phyloP scores from a whole-genome alignment of 1,140 invertebrate genomes.

The Drosophila malerkotliana region DNA sequence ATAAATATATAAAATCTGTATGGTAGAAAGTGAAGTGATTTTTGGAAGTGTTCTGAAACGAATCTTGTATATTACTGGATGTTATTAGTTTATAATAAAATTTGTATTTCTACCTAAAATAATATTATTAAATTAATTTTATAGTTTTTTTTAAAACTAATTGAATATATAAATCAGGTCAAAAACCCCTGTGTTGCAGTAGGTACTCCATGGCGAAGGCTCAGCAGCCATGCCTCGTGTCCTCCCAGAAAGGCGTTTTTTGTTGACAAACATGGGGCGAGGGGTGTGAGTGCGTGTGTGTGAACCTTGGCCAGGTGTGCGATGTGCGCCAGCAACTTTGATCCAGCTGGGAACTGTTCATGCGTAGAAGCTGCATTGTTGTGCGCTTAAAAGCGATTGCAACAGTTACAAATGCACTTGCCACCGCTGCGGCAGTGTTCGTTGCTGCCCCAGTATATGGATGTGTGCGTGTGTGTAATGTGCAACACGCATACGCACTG shows the following conservation, averaged over 20 bases:
- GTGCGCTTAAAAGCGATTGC: conserved; percentile 57
- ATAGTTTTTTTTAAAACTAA: no score
- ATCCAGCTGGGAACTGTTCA: conserved; percentile 63
- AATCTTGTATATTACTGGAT: no score
- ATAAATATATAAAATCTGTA: no score
- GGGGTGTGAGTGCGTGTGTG: conserved; percentile 27
- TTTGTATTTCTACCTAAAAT: no score
- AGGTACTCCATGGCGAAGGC: no score
- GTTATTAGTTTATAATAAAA: no score
- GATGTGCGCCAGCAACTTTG: conserved; percentile 46
- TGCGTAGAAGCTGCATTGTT: conserved; percentile 72
- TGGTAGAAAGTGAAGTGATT: no score
- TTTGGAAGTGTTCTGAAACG: no score
- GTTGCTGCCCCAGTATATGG: conserved; percentile 1
- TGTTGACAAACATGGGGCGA: conserved; percentile 14
- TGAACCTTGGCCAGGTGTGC: conserved; percentile 55
- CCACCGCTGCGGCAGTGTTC: conserved; percentile 1
- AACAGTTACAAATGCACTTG: conserved; percentile 39
- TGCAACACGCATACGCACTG: conserved; percentile 74
- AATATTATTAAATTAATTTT: no score
- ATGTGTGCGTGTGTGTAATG: conserved; percentile 23
- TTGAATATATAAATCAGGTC: conserved; percentile 7
- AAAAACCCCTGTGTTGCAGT: conserved; percentile 3
- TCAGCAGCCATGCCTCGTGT: not conserved
- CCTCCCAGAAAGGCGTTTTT: conserved; percentile 4